Conservation (phyloP, 1,140 invertebrate species). For the Anthonomus grandis region DNA sequence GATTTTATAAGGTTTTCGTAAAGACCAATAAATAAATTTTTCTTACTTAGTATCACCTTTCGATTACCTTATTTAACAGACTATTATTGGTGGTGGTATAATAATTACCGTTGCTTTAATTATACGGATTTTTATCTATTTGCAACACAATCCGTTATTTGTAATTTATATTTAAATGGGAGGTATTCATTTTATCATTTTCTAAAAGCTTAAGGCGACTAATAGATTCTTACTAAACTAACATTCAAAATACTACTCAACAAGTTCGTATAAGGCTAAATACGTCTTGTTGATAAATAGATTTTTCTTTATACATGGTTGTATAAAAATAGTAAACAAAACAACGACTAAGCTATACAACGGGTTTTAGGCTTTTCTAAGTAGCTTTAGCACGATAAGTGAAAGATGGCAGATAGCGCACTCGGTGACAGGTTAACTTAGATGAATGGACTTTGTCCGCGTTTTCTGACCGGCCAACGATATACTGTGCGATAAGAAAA, state of each 20-base stretch:
- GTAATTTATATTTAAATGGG: constrained; percentile 4
- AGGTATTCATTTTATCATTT: no score
- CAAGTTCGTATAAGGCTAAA: no score
- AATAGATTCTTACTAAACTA: no score
- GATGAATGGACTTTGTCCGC: constrained; percentile 20
- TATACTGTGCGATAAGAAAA: constrained; percentile 21
- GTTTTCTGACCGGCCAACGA: constrained; percentile 16
- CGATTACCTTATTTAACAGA: neutral
- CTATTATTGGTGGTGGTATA: constrained; percentile 5
- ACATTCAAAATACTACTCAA: no score
- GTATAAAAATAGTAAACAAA: no score
- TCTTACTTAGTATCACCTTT: neutral
- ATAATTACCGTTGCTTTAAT: constrained; percentile 14
- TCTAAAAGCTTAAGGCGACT: no score
- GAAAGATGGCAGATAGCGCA: constrained; percentile 16
- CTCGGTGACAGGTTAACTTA: constrained; percentile 17
- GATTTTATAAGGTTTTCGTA: no score
- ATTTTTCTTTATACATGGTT: no score
- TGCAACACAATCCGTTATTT: constrained; percentile 12
- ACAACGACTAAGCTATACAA: no score
- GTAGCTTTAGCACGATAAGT: constrained; percentile 15
- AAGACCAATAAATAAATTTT: neutral
- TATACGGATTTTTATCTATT: constrained; percentile 12
- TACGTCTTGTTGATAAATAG: no score
- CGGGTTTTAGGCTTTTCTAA: neutral